These are phyloP conservation scores for Myotis lucifugus DNA, from an alignment of 2,113 vertebrate genomes.

Conservation along the genomic window DNA sequence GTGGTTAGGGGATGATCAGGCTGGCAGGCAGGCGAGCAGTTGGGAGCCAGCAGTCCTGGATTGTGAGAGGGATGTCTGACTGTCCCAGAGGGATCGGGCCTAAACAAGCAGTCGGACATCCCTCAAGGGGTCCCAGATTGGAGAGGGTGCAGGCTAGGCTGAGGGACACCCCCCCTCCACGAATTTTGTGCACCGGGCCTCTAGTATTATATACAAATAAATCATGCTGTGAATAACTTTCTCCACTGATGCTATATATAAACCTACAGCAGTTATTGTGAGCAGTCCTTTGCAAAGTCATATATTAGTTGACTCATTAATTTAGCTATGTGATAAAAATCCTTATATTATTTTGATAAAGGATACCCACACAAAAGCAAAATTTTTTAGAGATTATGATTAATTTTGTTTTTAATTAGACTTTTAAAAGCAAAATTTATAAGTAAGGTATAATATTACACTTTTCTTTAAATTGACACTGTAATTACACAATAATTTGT, in stretches of 20 bases:
- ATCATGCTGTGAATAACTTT: neutral
- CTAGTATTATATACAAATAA: neutral
- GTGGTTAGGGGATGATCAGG: no score
- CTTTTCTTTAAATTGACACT: neutral
- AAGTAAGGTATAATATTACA: neutral
- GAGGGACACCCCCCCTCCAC: no score
- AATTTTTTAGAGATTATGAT: neutral
- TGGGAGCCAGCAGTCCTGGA: no score
- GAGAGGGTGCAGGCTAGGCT: no score
- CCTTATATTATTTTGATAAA: slow-evolving; percentile 27
- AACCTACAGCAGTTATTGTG: neutral
- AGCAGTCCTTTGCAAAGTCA: neutral
- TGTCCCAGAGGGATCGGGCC: no score
- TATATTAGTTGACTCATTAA: neutral
- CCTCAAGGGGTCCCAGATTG: no score
- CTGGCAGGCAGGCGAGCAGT: no score
- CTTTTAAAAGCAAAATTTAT: slow-evolving; percentile 24
- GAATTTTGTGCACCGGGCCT: no score
- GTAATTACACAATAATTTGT: neutral
- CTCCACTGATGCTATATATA: neutral
- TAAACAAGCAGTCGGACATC: no score
- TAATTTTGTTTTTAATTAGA: neutral
- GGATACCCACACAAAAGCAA: neutral
- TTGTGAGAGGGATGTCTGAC: no score
- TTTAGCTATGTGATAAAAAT: neutral